Conservation (phyloP, 2,797 vertebrate species). For the Trachurus trachurus region DNA sequence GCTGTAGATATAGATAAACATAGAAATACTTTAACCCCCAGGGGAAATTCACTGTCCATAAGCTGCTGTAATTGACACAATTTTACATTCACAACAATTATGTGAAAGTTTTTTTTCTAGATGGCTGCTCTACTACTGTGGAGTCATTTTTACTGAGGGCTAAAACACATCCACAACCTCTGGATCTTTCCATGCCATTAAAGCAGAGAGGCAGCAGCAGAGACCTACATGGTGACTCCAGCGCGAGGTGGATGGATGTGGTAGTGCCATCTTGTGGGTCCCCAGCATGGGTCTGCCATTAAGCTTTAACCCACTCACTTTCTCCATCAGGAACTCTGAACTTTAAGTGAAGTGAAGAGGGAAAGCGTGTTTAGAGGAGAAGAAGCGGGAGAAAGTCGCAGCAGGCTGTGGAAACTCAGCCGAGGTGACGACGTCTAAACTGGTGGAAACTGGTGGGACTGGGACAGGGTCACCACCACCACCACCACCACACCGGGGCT, state of each 20-base stretch:
- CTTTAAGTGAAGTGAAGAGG: rapidly evolving
- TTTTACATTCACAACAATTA: neutral
- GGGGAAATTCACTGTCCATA: too few species aligned
- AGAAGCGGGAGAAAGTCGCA: neutral
- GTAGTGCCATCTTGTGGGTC: slow-evolving; percentile 66
- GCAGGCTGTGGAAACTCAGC: neutral
- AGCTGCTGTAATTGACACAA: neutral
- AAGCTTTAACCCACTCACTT: neutral
- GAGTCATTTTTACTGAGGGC: neutral
- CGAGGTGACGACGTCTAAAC: neutral
- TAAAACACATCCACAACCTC: neutral
- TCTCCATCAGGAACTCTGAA: neutral
- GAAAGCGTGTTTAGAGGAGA: rapidly evolving
- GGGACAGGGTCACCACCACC: slow-evolving; percentile 24
- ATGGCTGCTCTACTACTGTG: neutral
- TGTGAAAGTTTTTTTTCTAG: neutral
- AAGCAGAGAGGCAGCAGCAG: neutral
- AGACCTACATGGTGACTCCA: neutral
- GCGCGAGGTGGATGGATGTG: slow-evolving; percentile 4
- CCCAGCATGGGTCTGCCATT: slow-evolving; percentile 6
- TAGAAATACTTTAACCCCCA: too few species aligned
- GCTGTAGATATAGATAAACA: too few species aligned
- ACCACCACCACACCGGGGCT: slow-evolving; percentile 37
- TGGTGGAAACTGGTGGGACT: neutral
- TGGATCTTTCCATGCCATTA: neutral